phyloP scores from a whole-genome alignment of 2,888 invertebrate species.

The Ennomos quercinarius region DNA sequence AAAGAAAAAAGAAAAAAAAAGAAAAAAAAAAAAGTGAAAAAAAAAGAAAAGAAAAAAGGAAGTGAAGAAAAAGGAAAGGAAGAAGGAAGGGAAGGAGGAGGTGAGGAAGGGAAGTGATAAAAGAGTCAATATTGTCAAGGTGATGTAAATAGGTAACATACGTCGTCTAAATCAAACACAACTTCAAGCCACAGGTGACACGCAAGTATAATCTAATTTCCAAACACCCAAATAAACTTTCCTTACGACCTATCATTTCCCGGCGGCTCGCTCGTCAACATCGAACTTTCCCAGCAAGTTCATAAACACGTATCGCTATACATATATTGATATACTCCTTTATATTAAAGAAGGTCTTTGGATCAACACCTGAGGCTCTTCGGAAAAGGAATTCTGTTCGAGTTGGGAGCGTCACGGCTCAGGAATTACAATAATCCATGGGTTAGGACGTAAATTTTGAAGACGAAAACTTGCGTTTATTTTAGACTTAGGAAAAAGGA shows the following conservation, averaged over 20 bases:
- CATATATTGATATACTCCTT: slow-evolving; percentile 40
- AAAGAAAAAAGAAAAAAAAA: no score
- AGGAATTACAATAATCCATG: slow-evolving; percentile 37
- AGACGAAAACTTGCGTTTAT: slow-evolving; percentile 13
- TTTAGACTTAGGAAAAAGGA: slow-evolving; percentile 2
- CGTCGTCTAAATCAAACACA: no score
- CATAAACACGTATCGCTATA: slow-evolving; percentile 33
- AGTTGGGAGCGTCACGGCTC: slow-evolving; percentile 20
- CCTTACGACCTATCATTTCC: slow-evolving; percentile 1
- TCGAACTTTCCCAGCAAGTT: slow-evolving; percentile 24
- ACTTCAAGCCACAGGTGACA: not conserved
- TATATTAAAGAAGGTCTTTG: slow-evolving; percentile 41
- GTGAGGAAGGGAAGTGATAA: no score
- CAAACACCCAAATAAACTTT: slow-evolving; percentile 12
- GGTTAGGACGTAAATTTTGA: slow-evolving; percentile 19
- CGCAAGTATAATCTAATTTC: slow-evolving; percentile 15
- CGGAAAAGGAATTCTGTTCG: slow-evolving; percentile 19
- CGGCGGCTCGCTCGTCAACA: slow-evolving; percentile 13
- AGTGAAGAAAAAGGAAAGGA: no score
- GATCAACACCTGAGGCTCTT: slow-evolving; percentile 41
- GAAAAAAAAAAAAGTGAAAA: no score
- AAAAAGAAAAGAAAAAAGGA: no score
- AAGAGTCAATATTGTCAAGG: no score
- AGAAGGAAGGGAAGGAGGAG: no score
- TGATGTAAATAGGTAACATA: no score